phyloP scores from a whole-genome alignment of 1,140 invertebrate species.

The Drosophila mauritiana region DNA sequence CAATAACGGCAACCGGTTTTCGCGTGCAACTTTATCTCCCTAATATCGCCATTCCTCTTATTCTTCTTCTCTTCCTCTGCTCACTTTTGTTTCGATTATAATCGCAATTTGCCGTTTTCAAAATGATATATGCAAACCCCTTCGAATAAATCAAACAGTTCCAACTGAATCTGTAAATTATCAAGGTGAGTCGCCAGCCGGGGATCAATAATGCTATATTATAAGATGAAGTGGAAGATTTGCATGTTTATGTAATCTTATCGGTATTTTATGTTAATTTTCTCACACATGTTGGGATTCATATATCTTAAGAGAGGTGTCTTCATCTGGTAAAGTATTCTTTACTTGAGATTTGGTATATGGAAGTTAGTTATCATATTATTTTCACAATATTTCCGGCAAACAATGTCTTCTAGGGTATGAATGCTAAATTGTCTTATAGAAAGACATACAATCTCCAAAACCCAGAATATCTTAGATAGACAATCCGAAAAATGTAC shows the following conservation, averaged over 20 bases:
- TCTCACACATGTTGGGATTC: background rate
- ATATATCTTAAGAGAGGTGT: background rate
- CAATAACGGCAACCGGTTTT: constrained; percentile 73
- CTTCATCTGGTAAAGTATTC: background rate
- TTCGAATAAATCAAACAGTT: constrained; percentile 28
- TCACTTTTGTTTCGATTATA: constrained; percentile 27
- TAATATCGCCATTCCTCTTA: constrained; percentile 19
- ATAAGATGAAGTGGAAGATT: constrained; percentile 7
- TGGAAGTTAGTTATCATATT: no score
- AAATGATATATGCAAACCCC: constrained; percentile 26
- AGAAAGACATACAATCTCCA: no score
- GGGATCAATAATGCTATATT: constrained; percentile 14
- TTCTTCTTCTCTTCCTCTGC: constrained; percentile 22
- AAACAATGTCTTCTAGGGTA: no score
- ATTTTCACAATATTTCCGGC: no score
- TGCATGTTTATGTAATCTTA: constrained; percentile 26
- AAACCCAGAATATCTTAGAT: no score
- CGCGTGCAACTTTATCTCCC: constrained; percentile 45
- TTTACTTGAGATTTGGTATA: background rate
- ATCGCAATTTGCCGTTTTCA: constrained; percentile 28
- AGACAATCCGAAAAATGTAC: no score
- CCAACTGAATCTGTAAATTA: constrained; percentile 10
- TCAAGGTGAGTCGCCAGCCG: constrained; percentile 48
- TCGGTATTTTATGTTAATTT: constrained; percentile 26
- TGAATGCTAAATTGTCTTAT: no score